Evolutionary conservation across 1,140 invertebrate species (phyloP), one percentile per base, ranked within the genome.

Genomic region (Streblospio benedicti): DNA sequence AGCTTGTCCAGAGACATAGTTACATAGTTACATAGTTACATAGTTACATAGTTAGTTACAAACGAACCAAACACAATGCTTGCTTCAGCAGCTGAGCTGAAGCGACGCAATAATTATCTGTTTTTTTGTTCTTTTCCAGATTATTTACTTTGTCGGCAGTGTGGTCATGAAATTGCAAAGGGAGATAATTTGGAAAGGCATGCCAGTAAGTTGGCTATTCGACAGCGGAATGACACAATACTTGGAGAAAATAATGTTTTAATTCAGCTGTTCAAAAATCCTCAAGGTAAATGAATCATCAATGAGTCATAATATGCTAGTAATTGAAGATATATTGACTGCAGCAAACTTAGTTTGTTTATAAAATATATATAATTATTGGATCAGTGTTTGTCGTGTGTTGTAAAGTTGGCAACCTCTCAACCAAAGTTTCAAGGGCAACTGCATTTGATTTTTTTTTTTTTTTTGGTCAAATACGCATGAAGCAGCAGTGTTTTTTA

Each of bases 251-350:
- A 62, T 20, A 54, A 53, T 35, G 54, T 70, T 12, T 58, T 72
- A 1, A 71, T 74, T 58, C 71, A 74, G 57, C 62, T 67, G 1
- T 71, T 74, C 55, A 57, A 64, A 67, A 74, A 74, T 56, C 71
- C 70, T 14, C 66, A 73, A 45, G 69, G 71, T 72, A 33, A 60
- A 31, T 30, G 33, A 20, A 30, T 3, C 33, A 18, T 30, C n/a
- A n/a, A n/a, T n/a, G 9, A 38, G 9, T n/a, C n/a, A 38, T 38
- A n/a, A 9, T 9, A 38, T 38, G 35, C 9, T 9, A n/a, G n/a
- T 38, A 38, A n/a, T 38, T 38, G 9, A n/a, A n/a, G 9, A 9
- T 9, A 9, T 9, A 38, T 38, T 25, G 20, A 20, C 20, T n/a
- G 5, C 16, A 20, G 5, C 28, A 16, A 25, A 28, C 16, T 6